Evolutionary conservation across 1,140 invertebrate genomes (phyloP), one percentile per base, ranked within the genome.

Genomic region (Cylas formicarius): DNA sequence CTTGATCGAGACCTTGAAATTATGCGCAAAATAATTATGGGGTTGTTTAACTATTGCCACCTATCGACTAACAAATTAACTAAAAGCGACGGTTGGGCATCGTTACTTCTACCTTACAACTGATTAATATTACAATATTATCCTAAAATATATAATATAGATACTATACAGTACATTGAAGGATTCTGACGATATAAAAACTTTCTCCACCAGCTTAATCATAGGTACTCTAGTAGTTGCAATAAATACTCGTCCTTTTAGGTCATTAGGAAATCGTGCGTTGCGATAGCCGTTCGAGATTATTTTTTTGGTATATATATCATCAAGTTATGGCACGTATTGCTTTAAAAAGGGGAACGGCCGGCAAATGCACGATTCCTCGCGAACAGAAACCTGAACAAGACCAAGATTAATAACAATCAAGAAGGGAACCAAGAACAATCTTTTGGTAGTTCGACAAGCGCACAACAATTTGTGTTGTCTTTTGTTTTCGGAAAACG

Each of bases 171-270:
- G 40, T 60, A 56, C 53, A 57, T 35, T 55, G 52, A 55, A 59
- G 48, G 50, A 54, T 56, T 49, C 53, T 56, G 50, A 48, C 53
- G 34, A 55, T 56, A 52, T 46, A 42, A 43, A n/a, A n/a, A n/a
- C n/a, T n/a, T 50, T 55, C 55, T 61, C 49, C 52, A 52, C 59
- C 61, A 62, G 52, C 61, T 55, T 56, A 37, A 59, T 57, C 47
- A 62, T 64, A 64, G 62, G 62, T 64, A 64, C 62, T 62, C 60
- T 64, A 64, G 62, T 64, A 64, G 62, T 62, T 53, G 37, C 38
- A 57, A 55, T 52, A 52, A 44, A 55, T 43, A 47, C 37, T 51
- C 45, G 49, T 52, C 39, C 35, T 52, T 52, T 50, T 36, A 33
- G 18, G 13, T 14, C 13, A 13, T 26, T 18, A n/a, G 11, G 27